phyloP scores from a whole-genome alignment of 2,797 vertebrate species.

The Squalus acanthias region DNA sequence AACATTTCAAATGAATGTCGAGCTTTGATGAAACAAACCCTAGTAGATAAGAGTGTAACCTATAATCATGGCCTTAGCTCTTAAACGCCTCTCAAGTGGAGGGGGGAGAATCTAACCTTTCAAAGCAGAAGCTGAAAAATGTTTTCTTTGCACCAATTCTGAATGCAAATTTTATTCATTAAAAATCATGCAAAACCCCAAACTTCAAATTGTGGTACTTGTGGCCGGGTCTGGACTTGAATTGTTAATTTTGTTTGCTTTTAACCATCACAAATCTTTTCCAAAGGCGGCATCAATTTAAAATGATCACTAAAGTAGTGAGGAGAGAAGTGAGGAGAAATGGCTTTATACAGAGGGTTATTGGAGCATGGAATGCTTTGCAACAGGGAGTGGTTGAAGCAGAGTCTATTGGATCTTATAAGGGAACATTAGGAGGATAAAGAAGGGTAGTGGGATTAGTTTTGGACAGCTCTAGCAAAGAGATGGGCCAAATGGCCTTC shows the following conservation, averaged over 20 bases:
- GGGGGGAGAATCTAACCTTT: not conserved
- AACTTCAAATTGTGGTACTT: not conserved
- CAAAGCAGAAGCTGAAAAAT: not conserved
- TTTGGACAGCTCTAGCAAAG: not conserved
- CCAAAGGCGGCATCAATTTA: not conserved
- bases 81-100: not conserved
- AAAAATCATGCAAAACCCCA: not conserved
- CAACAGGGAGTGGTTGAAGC: not conserved
- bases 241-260: not conserved
- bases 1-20: not conserved
- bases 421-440: too few relatives aligned
- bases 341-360: not conserved
- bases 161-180: not conserved
- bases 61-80: constrained; percentile 21
- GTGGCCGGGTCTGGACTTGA: too few relatives aligned
- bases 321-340: not conserved
- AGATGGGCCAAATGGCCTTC: not conserved
- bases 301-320: not conserved
- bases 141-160: not conserved
- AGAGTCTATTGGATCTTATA: not conserved
- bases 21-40: constrained; percentile 29
- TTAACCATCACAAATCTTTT: not conserved
- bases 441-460: not conserved
- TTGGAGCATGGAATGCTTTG: not conserved
- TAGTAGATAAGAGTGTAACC: not conserved